Evolutionary conservation across 2,797 vertebrate species (phyloP).

Genomic region (Uromys caudimaculatus): DNA sequence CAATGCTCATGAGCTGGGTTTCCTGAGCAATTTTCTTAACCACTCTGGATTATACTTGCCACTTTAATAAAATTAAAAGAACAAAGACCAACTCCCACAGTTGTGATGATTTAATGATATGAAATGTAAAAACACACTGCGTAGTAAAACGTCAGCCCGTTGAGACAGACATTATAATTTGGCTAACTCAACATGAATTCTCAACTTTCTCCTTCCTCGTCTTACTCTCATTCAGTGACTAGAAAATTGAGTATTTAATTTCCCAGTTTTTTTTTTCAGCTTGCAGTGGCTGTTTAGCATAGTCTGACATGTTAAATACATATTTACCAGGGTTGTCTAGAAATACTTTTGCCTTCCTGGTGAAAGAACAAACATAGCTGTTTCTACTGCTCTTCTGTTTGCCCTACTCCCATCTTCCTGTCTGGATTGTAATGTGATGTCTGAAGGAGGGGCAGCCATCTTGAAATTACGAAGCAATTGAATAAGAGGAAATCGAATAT

Average conservation of each 20-base stretch:
- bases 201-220: slow-evolving; percentile 8
- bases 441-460: neutral
- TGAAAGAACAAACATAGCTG: neutral
- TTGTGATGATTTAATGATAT: slow-evolving; percentile 63
- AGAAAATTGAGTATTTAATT: slow-evolving; percentile 55
- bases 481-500: neutral
- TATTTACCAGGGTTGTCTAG: slow-evolving; percentile 45
- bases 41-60: slow-evolving; percentile 33
- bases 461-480: neutral
- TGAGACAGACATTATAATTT: slow-evolving; percentile 40
- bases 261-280: neutral
- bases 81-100: slow-evolving; percentile 29
- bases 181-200: slow-evolving; percentile 29
- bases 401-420: neutral
- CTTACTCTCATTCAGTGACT: slow-evolving; percentile 13
- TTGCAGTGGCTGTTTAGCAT: neutral
- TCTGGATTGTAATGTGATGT: neutral
- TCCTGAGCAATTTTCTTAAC: slow-evolving; percentile 45
- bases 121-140: slow-evolving; percentile 55
- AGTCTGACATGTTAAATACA: neutral
- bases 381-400: neutral
- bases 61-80: slow-evolving; percentile 64
- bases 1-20: neutral
- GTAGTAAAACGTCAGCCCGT: slow-evolving; percentile 36
- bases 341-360: slow-evolving; percentile 32